These are phyloP conservation scores for Podarcis muralis DNA, from an alignment of 2,113 vertebrate species.

Conservation along the genomic window DNA sequence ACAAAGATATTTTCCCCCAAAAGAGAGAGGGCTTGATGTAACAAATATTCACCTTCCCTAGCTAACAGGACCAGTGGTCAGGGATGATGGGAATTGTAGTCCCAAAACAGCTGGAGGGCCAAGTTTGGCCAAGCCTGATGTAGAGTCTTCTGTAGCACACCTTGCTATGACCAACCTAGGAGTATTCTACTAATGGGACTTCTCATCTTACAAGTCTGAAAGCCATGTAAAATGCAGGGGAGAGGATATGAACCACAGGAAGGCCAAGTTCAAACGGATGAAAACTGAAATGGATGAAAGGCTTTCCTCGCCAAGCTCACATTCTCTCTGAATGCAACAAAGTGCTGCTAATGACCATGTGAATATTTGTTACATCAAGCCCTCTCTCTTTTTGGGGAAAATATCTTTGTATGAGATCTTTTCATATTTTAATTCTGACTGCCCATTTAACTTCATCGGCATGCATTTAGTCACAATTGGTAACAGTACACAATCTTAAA, in stretches of 20 bases:
- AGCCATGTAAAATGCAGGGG: neutral
- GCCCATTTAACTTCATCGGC: too few species aligned
- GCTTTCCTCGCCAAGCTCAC: neutral
- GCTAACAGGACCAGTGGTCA: too few species aligned
- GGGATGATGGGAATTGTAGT: too few species aligned
- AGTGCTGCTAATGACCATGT: neutral
- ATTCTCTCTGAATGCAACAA: neutral
- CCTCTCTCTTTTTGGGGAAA: neutral
- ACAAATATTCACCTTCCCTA: too few species aligned
- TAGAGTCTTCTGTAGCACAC: neutral
- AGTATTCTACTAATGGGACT: neutral
- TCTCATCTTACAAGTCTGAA: neutral
- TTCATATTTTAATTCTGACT: neutral
- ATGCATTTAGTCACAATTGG: neutral
- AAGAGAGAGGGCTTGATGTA: too few species aligned
- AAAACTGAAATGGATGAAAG: neutral
- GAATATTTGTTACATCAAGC: neutral
- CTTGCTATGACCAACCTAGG: neutral
- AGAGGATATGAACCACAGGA: neutral
- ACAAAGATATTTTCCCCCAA: too few species aligned
- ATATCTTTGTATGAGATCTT: neutral
- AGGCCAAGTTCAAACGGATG: neutral
- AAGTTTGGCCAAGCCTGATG: neutral
- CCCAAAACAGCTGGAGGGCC: too few species aligned
- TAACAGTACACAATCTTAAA: neutral